Conservation (phyloP, 2,797 vertebrate genomes). For the Loriculus beryllinus region DNA sequence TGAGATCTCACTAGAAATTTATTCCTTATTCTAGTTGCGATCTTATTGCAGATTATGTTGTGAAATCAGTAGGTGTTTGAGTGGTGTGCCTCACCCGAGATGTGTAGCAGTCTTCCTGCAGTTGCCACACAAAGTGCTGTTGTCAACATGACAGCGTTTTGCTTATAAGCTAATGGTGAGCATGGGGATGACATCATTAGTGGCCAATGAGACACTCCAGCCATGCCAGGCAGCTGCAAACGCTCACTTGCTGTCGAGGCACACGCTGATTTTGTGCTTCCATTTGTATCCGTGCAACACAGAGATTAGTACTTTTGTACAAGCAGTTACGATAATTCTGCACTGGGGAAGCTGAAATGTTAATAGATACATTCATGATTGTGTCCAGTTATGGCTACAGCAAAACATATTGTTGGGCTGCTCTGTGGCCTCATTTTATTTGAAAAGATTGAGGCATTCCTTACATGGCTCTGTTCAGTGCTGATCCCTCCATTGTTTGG, state of each 20-base stretch:
- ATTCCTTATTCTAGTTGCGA: neutral
- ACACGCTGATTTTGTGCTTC: neutral
- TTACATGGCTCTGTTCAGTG: neutral
- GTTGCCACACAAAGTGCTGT: neutral
- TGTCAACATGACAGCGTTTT: conserved; percentile 10
- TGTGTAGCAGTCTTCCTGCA: neutral
- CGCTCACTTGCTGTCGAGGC: neutral
- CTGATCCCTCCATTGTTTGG: conserved; percentile 23
- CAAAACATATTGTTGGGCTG: neutral
- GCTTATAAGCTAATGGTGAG: conserved; percentile 31
- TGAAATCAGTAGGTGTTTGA: neutral
- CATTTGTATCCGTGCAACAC: neutral
- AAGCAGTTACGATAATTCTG: neutral
- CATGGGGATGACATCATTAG: conserved; percentile 49
- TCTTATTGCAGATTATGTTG: neutral
- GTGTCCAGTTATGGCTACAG: neutral
- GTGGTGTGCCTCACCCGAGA: neutral
- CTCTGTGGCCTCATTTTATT: neutral
- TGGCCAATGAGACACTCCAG: conserved; percentile 42
- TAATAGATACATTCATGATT: neutral
- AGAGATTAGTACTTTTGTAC: neutral
- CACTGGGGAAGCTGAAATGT: neutral
- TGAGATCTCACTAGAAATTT: neutral
- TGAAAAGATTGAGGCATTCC: neutral
- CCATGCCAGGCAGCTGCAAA: neutral